phyloP scores from a whole-genome alignment of 2,888 invertebrate species.

The Caprella mutica region DNA sequence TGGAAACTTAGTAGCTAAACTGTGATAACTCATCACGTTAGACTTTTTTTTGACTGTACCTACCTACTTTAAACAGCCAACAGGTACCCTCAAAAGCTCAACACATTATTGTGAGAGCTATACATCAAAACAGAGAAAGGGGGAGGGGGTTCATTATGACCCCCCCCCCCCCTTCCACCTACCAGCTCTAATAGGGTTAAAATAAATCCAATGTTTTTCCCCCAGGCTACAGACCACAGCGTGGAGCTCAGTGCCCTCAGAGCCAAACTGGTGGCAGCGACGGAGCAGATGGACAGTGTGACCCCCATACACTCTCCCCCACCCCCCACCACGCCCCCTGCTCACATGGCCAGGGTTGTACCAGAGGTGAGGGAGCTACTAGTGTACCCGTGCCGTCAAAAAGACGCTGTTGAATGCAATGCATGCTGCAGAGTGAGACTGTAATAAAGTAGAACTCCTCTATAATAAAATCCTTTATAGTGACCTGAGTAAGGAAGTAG shows the following conservation, averaged over 20 bases:
- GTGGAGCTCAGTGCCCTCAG: conserved; percentile 28
- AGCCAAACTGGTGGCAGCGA: conserved; percentile 25
- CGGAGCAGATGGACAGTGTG: conserved; percentile 25
- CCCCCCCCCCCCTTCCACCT: no score
- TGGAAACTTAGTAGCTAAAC: no score
- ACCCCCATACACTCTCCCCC: conserved; percentile 26
- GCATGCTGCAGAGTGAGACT: not conserved
- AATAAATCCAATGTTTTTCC: no score
- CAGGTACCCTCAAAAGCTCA: no score
- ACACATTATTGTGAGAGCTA: no score
- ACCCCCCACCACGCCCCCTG: conserved; percentile 4
- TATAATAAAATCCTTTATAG: not conserved
- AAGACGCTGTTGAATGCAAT: not conserved
- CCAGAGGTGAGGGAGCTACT: conserved; percentile 27
- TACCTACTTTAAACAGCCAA: no score
- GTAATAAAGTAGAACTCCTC: not conserved
- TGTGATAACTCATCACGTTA: no score
- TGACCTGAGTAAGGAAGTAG: not conserved
- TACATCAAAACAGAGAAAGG: no score
- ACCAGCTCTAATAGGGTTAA: no score
- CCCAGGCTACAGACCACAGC: conserved; percentile 29
- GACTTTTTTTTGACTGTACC: no score
- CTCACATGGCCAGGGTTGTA: no score
- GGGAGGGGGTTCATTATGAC: no score
- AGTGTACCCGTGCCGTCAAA: not conserved